Evolutionary conservation across 2,888 invertebrate genomes (phyloP).

Genomic region (Endomychus coccineus): DNA sequence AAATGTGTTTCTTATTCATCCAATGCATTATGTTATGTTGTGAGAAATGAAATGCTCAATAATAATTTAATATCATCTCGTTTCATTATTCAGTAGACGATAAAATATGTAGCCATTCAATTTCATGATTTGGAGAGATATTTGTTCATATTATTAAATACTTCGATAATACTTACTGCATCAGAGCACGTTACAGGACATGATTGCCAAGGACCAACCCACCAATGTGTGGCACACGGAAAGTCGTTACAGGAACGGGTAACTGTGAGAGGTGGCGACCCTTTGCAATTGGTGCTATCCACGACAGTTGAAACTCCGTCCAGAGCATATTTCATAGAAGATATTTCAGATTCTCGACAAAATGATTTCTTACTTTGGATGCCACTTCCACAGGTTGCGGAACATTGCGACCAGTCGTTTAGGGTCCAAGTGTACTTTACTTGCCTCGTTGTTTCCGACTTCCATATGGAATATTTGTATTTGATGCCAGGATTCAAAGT

Average conservation of each 20-base stretch:
- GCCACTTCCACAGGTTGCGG: slow-evolving; percentile 71
- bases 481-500: slow-evolving; percentile 73
- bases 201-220: slow-evolving; percentile 80
- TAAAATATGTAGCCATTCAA: too few relatives aligned
- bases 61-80: too few relatives aligned
- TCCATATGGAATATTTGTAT: slow-evolving; percentile 75
- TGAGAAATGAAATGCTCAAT: too few relatives aligned
- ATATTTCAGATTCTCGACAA: slow-evolving; percentile 43
- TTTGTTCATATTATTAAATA: too few relatives aligned
- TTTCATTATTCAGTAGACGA: too few relatives aligned
- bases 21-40: too few relatives aligned
- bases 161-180: slow-evolving; percentile 32
- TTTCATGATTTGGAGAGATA: too few relatives aligned
- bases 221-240: slow-evolving; percentile 72
- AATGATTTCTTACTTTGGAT: slow-evolving; percentile 50
- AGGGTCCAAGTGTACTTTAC: slow-evolving; percentile 66
- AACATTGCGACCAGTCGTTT: slow-evolving; percentile 76
- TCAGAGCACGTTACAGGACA: slow-evolving; percentile 64
- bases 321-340: slow-evolving; percentile 42
- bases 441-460: slow-evolving; percentile 50
- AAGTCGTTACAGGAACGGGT: slow-evolving; percentile 60
- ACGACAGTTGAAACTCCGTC: slow-evolving; percentile 39
- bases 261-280: slow-evolving; percentile 52
- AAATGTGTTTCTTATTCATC: too few relatives aligned
- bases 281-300: slow-evolving; percentile 38